phyloP scores from a whole-genome alignment of 1,140 invertebrate species.

The Parapsyche elsis region DNA sequence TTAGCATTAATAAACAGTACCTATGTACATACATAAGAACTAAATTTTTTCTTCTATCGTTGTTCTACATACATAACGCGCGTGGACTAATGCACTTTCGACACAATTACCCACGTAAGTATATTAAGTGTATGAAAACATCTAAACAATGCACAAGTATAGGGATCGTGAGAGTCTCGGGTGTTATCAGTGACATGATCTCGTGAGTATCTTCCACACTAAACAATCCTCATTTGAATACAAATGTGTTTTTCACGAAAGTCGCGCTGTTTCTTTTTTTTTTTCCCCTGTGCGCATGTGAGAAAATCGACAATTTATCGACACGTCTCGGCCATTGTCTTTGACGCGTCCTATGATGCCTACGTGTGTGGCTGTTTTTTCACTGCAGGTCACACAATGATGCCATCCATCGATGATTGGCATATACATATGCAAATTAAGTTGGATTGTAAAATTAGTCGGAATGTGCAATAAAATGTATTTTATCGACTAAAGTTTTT shows the following conservation, averaged over 20 bases:
- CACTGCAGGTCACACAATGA: too few species aligned
- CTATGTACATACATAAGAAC: too few species aligned
- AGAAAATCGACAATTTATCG: constrained; percentile 8
- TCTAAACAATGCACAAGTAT: neutral
- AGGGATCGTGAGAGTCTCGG: neutral
- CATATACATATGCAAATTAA: too few species aligned
- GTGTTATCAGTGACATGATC: neutral
- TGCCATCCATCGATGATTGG: too few species aligned
- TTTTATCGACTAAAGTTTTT: too few species aligned
- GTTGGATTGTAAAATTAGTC: too few species aligned
- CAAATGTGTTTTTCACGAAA: neutral
- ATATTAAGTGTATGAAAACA: neutral
- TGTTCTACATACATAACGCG: neutral
- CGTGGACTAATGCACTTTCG: constrained; percentile 18
- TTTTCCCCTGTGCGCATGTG: neutral
- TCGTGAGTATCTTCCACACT: neutral
- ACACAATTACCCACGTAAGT: neutral
- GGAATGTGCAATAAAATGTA: too few species aligned
- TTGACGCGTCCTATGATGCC: neutral
- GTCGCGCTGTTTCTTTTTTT: neutral
- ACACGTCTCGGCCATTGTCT: neutral
- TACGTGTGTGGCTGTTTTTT: neutral
- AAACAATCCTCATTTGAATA: constrained; percentile 10
- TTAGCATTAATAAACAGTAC: too few species aligned
- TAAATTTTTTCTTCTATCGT: too few species aligned